These are phyloP conservation scores for Acleris emargana DNA, from an alignment of 2,888 invertebrate genomes.

Conservation along the genomic window DNA sequence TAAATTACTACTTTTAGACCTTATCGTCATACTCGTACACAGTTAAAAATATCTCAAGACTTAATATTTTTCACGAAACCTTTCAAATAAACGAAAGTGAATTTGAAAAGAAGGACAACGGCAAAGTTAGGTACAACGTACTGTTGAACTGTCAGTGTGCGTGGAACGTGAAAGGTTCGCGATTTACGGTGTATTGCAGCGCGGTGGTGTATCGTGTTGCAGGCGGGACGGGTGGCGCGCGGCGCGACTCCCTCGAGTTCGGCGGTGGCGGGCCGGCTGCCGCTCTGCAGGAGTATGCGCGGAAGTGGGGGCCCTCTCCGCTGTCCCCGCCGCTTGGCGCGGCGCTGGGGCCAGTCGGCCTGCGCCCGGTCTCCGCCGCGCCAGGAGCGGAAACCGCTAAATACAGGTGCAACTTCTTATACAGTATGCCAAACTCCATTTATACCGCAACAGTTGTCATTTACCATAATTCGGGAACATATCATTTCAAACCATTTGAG, in stretches of 20 bases:
- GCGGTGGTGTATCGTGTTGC: constrained; percentile 61
- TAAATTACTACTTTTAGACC: too few species aligned
- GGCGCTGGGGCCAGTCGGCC: constrained; percentile 87
- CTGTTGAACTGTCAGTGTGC: too few species aligned
- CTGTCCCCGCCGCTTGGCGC: constrained; percentile 89
- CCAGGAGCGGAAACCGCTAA: constrained; percentile 95
- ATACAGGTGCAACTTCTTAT: constrained; percentile 84
- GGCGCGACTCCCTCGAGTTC: constrained; percentile 84
- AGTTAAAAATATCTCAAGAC: too few species aligned
- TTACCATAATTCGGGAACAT: too few species aligned
- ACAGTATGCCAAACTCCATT: too few species aligned
- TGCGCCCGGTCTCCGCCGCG: constrained; percentile 85
- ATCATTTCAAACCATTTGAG: too few species aligned
- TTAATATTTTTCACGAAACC: too few species aligned
- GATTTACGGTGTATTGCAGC: constrained; percentile 47
- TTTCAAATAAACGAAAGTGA: too few species aligned
- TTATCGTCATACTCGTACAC: too few species aligned
- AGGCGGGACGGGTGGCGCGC: constrained; percentile 65
- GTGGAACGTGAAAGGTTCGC: constrained; percentile 37
- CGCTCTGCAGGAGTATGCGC: constrained; percentile 79
- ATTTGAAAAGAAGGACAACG: too few species aligned
- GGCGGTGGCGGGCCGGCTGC: constrained; percentile 70
- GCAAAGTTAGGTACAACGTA: too few species aligned
- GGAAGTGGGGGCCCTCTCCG: constrained; percentile 84
- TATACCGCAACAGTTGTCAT: too few species aligned